phyloP scores from a whole-genome alignment of 2,113 vertebrate genomes.

The Macquaria ambigua region DNA sequence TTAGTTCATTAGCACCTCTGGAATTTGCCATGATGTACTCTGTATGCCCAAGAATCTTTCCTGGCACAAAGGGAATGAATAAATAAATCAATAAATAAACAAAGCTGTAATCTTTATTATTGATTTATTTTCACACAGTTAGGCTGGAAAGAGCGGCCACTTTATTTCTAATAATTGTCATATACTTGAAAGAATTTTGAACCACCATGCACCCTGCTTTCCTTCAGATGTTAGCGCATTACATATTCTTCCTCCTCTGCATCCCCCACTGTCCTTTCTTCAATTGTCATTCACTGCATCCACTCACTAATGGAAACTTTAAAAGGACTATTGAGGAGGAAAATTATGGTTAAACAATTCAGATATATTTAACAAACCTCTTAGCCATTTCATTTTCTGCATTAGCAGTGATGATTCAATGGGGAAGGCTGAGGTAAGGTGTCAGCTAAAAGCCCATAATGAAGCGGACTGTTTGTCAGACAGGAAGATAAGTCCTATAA shows the following conservation, averaged over 20 bases:
- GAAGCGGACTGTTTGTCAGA: conserved; percentile 64
- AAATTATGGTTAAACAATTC: conserved; percentile 68
- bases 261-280: conserved; percentile 35
- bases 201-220: conserved; percentile 5
- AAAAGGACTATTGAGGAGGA: conserved; percentile 60
- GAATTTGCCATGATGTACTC: neutral
- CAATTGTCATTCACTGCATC: conserved; percentile 55
- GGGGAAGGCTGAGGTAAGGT: conserved; percentile 61
- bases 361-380: conserved; percentile 72
- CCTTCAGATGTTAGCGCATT: conserved; percentile 37
- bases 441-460: conserved; percentile 76
- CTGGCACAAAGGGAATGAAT: neutral
- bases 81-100: neutral
- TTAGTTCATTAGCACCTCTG: neutral
- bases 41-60: neutral
- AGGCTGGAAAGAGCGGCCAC: neutral
- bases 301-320: conserved; percentile 64
- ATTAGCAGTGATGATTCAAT: conserved; percentile 67
- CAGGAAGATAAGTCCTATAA: conserved; percentile 74
- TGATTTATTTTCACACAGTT: neutral
- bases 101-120: neutral
- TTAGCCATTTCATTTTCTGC: conserved; percentile 58
- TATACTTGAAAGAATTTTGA: conserved; percentile 33
- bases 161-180: conserved; percentile 20
- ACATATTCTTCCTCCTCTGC: conserved; percentile 37